Percentiles rank a stretch among this genome's conserved stretches.
phyloP scores from a whole-genome alignment of 2,888 invertebrate genomes.

The Drosophila maculinotata region DNA sequence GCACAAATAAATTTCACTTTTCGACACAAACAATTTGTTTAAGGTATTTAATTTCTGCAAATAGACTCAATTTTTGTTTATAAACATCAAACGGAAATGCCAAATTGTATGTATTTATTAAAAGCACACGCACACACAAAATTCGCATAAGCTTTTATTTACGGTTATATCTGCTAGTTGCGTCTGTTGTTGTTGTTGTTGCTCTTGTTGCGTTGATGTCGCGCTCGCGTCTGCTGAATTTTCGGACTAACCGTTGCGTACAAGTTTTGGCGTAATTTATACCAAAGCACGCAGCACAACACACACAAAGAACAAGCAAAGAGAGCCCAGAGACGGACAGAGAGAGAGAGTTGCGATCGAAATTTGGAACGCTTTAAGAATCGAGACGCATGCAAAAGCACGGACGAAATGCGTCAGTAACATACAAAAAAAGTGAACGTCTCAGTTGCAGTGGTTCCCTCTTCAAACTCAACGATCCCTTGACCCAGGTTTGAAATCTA shows the following conservation, averaged over 20 bases:
- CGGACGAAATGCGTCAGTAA: slow-evolving; percentile 34
- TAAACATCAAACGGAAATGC: slow-evolving; percentile 41
- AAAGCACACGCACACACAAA: slow-evolving; percentile 8
- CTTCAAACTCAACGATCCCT: slow-evolving; percentile 32
- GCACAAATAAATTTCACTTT: slow-evolving; percentile 22
- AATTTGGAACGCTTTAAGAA: slow-evolving; percentile 33
- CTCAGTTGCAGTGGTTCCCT: slow-evolving; percentile 12
- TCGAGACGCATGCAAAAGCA: slow-evolving; percentile 41
- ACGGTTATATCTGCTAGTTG: slow-evolving; percentile 30
- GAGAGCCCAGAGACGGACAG: slow-evolving; percentile 13
- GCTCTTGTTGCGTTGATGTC: slow-evolving; percentile 20
- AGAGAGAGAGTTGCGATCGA: slow-evolving; percentile 12
- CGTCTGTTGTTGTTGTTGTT: slow-evolving; percentile 15
- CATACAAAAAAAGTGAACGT: slow-evolving; percentile 62
- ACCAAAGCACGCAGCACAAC: slow-evolving; percentile 64
- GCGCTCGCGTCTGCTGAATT: slow-evolving; percentile 41
- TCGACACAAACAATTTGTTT: slow-evolving; percentile 5
- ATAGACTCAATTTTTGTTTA: slow-evolving; percentile 31
- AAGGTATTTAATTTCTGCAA: slow-evolving; percentile 21
- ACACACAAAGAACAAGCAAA: slow-evolving; percentile 26
- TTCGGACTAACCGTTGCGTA: slow-evolving; percentile 80
- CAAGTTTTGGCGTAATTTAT: slow-evolving; percentile 79
- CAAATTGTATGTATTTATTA: not conserved
- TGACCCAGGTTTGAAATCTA: slow-evolving; percentile 49
- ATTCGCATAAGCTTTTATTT: slow-evolving; percentile 47